phyloP scores from a whole-genome alignment of 2,113 vertebrate species.

The Chaetodon auriga region DNA sequence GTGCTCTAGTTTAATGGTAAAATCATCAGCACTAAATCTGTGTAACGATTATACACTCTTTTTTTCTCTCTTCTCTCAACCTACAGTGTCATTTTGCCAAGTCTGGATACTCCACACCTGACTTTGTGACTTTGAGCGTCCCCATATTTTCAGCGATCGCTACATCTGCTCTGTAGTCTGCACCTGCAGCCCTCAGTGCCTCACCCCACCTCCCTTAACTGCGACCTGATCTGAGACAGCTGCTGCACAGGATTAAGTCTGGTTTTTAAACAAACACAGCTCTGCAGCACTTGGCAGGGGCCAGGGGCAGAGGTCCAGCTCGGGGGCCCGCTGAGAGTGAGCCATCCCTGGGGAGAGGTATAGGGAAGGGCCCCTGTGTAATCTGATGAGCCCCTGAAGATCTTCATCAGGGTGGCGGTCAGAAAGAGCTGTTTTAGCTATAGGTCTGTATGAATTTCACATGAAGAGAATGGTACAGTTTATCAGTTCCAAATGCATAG shows the following conservation, averaged over 20 bases:
- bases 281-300: conserved; percentile 55
- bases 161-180: conserved; percentile 63
- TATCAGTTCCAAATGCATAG: conserved; percentile 7
- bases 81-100: neutral
- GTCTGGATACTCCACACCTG: conserved; percentile 16
- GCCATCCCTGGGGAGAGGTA: conserved; percentile 62
- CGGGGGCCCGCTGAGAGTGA: conserved; percentile 54
- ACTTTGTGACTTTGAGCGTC: conserved; percentile 21
- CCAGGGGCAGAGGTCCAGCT: conserved; percentile 61
- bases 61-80: neutral
- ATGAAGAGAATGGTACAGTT: conserved; percentile 21
- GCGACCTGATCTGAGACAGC: conserved; percentile 82
- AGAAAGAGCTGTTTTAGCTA: conserved; percentile 32
- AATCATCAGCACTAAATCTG: conserved; percentile 1
- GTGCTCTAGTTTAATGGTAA: neutral
- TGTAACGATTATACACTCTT: neutral
- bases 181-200: conserved; percentile 69
- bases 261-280: conserved; percentile 83
- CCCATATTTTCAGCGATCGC: conserved; percentile 26
- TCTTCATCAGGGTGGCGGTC: conserved; percentile 5
- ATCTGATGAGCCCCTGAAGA: conserved; percentile 58
- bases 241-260: conserved; percentile 84
- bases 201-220: conserved; percentile 41
- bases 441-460: conserved; percentile 10
- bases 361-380: conserved; percentile 57